These are phyloP conservation scores for Drosophila mulleri DNA, from an alignment of 2,888 invertebrate genomes.

Conservation along the genomic window DNA sequence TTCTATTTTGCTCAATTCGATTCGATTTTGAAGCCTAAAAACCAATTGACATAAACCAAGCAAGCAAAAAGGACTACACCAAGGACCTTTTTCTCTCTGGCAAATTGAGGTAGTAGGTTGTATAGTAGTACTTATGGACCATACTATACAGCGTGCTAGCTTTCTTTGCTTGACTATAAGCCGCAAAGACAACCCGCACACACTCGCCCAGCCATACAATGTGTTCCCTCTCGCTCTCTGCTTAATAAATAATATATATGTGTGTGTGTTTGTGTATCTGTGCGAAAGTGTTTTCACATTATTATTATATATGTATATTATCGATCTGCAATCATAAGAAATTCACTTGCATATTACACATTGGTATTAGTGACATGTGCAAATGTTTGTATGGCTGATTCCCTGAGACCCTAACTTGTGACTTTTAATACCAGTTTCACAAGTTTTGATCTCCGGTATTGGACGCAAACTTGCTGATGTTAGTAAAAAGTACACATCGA, in stretches of 20 bases:
- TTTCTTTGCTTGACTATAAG: slow-evolving; percentile 85
- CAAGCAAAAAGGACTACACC: slow-evolving; percentile 66
- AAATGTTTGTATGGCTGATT: slow-evolving; percentile 86
- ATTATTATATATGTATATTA: neutral
- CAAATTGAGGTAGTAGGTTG: slow-evolving; percentile 86
- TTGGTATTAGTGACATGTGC: slow-evolving; percentile 77
- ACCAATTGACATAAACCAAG: slow-evolving; percentile 18
- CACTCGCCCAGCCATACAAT: slow-evolving; percentile 49
- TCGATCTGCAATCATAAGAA: slow-evolving; percentile 7
- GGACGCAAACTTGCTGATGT: slow-evolving; percentile 85
- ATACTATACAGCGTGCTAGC: slow-evolving; percentile 86
- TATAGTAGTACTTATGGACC: slow-evolving; percentile 84
- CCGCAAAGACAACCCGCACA: slow-evolving; percentile 60
- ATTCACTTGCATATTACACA: slow-evolving; percentile 43
- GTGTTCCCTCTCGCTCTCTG: slow-evolving; percentile 15
- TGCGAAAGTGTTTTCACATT: slow-evolving; percentile 29
- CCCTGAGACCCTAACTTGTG: slow-evolving; percentile 86
- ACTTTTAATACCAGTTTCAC: slow-evolving; percentile 86
- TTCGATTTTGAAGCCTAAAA: slow-evolving; percentile 17
- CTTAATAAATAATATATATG: slow-evolving; percentile 18
- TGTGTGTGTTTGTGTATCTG: slow-evolving; percentile 30
- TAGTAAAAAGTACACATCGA: slow-evolving; percentile 40
- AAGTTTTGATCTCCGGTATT: slow-evolving; percentile 86
- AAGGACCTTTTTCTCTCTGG: slow-evolving; percentile 83
- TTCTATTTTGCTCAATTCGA: neutral